Conservation (phyloP, 2,888 invertebrate species). For the Icerya purchasi region DNA sequence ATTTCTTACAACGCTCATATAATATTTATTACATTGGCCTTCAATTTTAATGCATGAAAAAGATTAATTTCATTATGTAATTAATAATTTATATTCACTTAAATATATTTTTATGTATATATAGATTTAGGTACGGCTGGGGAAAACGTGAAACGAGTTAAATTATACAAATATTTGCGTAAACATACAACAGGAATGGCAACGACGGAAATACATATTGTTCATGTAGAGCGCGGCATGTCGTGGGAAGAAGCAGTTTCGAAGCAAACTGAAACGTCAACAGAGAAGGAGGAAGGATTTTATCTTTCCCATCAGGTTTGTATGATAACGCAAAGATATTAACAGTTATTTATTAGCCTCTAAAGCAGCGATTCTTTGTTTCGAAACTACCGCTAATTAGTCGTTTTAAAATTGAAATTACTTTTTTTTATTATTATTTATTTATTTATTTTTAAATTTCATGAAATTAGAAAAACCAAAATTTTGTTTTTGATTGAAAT, state of each 20-base stretch:
- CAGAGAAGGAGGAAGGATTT: conserved; percentile 73
- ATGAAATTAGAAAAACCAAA: too few relatives aligned
- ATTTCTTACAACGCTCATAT: too few relatives aligned
- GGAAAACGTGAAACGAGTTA: conserved; percentile 70
- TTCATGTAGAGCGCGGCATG: conserved; percentile 82
- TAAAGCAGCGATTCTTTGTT: too few relatives aligned
- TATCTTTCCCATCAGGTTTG: conserved; percentile 59
- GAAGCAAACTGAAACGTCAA: conserved; percentile 49
- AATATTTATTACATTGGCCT: not conserved
- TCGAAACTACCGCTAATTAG: too few relatives aligned
- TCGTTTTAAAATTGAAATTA: too few relatives aligned
- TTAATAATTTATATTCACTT: not conserved
- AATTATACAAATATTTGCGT: conserved; percentile 60
- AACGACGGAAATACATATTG: conserved; percentile 78
- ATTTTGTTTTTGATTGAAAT: too few relatives aligned
- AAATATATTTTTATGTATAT: conserved; percentile 25
- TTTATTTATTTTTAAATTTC: too few relatives aligned
- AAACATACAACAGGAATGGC: conserved; percentile 79
- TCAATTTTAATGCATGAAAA: not conserved
- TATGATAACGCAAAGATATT: too few relatives aligned
- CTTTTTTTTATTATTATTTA: too few relatives aligned
- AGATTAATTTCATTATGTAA: not conserved
- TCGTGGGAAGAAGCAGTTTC: conserved; percentile 75
- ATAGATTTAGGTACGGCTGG: conserved; percentile 76
- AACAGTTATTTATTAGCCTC: too few relatives aligned